phyloP scores from a whole-genome alignment of 2,888 invertebrate genomes.

The Clistopyga incitator region DNA sequence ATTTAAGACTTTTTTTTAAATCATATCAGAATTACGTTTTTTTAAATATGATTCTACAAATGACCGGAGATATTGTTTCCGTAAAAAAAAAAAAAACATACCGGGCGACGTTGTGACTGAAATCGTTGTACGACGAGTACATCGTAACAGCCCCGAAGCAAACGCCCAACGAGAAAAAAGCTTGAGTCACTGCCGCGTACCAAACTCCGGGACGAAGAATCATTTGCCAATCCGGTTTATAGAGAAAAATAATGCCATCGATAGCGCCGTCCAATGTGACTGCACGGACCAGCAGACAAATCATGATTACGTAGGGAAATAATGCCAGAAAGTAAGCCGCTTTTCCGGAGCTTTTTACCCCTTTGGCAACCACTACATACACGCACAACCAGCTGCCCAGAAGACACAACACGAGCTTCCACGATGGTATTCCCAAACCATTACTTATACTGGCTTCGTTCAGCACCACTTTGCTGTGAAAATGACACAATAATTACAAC shows the following conservation, averaged over 20 bases:
- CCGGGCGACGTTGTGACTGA: conserved; percentile 86
- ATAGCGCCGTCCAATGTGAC: conserved; percentile 87
- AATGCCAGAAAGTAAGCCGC: conserved; percentile 90
- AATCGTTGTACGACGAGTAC: conserved; percentile 87
- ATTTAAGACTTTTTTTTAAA: neutral
- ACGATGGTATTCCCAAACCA: conserved; percentile 86
- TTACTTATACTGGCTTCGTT: conserved; percentile 85
- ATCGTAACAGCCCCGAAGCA: conserved; percentile 88
- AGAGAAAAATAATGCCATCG: conserved; percentile 87
- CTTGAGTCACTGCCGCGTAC: conserved; percentile 88
- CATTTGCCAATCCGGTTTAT: conserved; percentile 88
- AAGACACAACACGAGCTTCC: conserved; percentile 85
- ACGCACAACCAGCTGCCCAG: conserved; percentile 85
- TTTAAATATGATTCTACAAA: neutral
- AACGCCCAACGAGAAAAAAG: conserved; percentile 87
- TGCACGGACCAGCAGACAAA: conserved; percentile 87
- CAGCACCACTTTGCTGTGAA: conserved; percentile 85
- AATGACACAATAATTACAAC: conserved; percentile 18
- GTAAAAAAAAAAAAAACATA: conserved; percentile 24
- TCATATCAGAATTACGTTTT: neutral
- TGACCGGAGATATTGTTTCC: neutral
- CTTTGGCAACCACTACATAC: conserved; percentile 85
- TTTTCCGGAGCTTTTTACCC: conserved; percentile 87
- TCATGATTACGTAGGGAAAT: conserved; percentile 88
- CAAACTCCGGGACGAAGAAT: conserved; percentile 87